Evolutionary conservation across 2,113 vertebrate genomes (phyloP), one percentile per base, ranked within the genome.

Genomic region (Chaetorhynchus papuensis): DNA sequence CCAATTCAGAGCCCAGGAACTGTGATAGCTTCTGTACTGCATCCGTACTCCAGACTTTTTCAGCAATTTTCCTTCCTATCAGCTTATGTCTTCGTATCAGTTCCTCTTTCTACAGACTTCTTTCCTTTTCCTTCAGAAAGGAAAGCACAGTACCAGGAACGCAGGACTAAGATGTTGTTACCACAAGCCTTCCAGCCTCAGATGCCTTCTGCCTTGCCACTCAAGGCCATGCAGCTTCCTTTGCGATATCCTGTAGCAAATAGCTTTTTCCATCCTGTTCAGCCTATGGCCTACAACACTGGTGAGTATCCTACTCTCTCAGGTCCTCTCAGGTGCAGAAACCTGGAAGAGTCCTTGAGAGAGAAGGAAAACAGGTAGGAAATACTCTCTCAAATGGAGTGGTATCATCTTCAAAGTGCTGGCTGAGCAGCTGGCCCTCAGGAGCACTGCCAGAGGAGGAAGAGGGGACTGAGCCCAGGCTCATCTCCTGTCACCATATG

Each of bases 81-180:
- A 41, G 13, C 44, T 88, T 74, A 47, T 10, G 15, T 33, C 27
- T 83, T 71, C 37, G 5, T 24, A 82, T 18, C 24, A 57, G 20
- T 30, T 79, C 37, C 30, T 82, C 13, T 56, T 82, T 42, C 53
- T 74, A 78, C 11, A 85, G 41, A 24, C 11, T 31, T 76, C 21
- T 76, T 79, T 60, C n/a, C 39, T 14, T 76, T 79, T 60, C 39
- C 16, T 53, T 69, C 54, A 74, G 60, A 68, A 88, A 69, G 74
- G 30, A 77, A 85, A 74, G 16, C 41, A 52, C 39, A 65, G 42
- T 42, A 65, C 37, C 27, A 85, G 54, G 50, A 87, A 59, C 19
- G 37, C 2, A 3, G 5, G 33, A 57, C 19, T 76, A 63, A 71
- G 42, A 39, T 0, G 0, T 72, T 65, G 0, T 59, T 66, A 79